phyloP scores from a whole-genome alignment of 2,797 vertebrate species.

The Gallinago solitaria region DNA sequence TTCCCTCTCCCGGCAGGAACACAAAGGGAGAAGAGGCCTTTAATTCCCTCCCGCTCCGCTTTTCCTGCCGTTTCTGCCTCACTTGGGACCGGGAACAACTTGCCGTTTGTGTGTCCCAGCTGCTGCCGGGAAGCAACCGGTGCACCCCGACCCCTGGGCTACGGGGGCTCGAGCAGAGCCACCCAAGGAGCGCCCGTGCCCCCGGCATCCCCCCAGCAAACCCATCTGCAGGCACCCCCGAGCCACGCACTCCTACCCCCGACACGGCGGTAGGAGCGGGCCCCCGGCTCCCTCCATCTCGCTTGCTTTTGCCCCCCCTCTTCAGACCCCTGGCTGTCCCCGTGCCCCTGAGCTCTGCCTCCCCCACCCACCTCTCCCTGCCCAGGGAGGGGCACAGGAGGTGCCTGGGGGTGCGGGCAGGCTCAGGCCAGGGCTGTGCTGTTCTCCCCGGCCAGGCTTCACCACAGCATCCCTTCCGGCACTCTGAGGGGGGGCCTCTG shows the following conservation, averaged over 20 bases:
- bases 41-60: neutral
- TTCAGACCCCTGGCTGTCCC: fast-evolving
- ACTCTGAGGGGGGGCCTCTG: too few species aligned
- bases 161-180: neutral
- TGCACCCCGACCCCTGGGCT: neutral
- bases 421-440: neutral
- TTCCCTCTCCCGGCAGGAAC: neutral
- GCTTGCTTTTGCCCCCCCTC: neutral
- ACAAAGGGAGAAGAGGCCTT: slow-evolving; percentile 37
- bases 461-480: neutral
- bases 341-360: neutral
- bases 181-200: fast-evolving
- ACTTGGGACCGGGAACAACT: neutral
- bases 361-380: neutral
- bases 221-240: fast-evolving
- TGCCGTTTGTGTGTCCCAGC: neutral
- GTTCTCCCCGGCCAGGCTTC: neutral
- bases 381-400: fast-evolving
- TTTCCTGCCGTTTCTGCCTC: neutral
- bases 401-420: neutral
- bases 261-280: fast-evolving
- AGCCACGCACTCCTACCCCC: neutral
- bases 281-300: neutral
- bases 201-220: fast-evolving
- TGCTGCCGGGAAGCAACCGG: fast-evolving